Evolutionary conservation across 2,888 invertebrate genomes (phyloP).

Genomic region (Thymelicus acteon): DNA sequence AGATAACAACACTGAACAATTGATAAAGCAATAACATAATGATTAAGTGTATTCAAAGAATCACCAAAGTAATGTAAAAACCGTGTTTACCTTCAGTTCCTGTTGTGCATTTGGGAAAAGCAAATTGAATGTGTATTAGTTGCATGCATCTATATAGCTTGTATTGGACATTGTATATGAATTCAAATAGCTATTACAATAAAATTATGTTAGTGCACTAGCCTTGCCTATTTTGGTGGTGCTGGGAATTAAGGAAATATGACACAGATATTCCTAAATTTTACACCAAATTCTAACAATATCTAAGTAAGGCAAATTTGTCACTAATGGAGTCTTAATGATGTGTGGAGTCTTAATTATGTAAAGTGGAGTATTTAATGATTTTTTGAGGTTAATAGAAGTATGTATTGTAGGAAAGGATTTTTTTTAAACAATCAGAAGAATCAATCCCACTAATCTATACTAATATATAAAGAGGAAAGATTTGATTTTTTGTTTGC

Average conservation of each 20-base stretch:
- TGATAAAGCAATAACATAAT: constrained; percentile 30
- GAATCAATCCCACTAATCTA: too few relatives aligned
- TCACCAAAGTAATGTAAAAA: constrained; percentile 11
- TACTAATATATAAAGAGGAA: too few relatives aligned
- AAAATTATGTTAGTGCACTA: neutral
- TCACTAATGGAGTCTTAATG: too few relatives aligned
- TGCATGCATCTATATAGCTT: constrained; percentile 45
- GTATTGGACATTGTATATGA: constrained; percentile 34
- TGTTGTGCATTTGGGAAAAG: constrained; percentile 70
- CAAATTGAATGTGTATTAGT: constrained; percentile 64
- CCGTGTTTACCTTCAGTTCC: constrained; percentile 77
- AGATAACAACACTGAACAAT: constrained; percentile 19
- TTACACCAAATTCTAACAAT: too few relatives aligned
- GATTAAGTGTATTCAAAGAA: constrained; percentile 15
- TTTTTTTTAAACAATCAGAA: too few relatives aligned
- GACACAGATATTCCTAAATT: neutral
- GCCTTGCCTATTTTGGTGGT: neutral
- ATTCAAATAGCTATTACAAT: neutral
- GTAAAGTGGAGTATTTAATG: too few relatives aligned
- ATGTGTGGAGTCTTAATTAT: too few relatives aligned
- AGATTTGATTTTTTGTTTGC: too few relatives aligned
- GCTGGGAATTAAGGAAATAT: neutral
- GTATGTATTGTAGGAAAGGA: too few relatives aligned
- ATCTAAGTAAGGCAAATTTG: too few relatives aligned
- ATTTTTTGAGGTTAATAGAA: too few relatives aligned